phyloP scores from a whole-genome alignment of 1,140 invertebrate species.

The Scaptomyza pallida region DNA sequence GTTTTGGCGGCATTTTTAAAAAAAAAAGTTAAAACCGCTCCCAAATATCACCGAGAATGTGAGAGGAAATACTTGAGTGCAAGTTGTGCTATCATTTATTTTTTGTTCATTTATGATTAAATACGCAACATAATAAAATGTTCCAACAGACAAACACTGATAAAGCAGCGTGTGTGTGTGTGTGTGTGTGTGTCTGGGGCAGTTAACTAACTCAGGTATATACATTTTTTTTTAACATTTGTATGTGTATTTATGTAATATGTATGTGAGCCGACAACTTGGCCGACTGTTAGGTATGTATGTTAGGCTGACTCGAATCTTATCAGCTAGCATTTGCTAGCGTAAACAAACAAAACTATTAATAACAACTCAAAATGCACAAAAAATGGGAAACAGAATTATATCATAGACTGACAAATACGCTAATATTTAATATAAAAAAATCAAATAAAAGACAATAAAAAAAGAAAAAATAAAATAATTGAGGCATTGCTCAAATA shows the following conservation, averaged over 20 bases:
- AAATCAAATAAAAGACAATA: too few relatives aligned
- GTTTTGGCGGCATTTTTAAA: slow-evolving; percentile 5
- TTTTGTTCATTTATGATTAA: slow-evolving; percentile 44
- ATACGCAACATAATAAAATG: slow-evolving; percentile 31
- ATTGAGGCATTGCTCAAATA: too few relatives aligned
- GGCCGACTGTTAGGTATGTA: slow-evolving; percentile 41
- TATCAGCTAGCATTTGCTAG: slow-evolving; percentile 50
- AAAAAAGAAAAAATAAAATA: too few relatives aligned
- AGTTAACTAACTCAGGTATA: slow-evolving; percentile 48
- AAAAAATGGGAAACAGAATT: not conserved
- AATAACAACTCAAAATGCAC: slow-evolving; percentile 32
- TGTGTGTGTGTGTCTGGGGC: slow-evolving; percentile 17
- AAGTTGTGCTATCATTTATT: slow-evolving; percentile 26
- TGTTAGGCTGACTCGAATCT: slow-evolving; percentile 52
- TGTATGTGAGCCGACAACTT: slow-evolving; percentile 29
- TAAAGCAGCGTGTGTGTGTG: slow-evolving; percentile 32
- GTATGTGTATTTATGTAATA: slow-evolving; percentile 24
- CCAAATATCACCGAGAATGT: not conserved
- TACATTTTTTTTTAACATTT: not conserved
- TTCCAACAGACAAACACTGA: slow-evolving; percentile 43
- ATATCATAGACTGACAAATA: not conserved
- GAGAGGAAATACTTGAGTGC: slow-evolving; percentile 22
- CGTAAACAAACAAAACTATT: slow-evolving; percentile 75
- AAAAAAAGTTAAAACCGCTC: slow-evolving; percentile 41
- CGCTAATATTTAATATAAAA: not conserved